These are phyloP conservation scores for Shinisaurus crocodilurus DNA, from an alignment of 2,113 vertebrate species.

Conservation along the genomic window DNA sequence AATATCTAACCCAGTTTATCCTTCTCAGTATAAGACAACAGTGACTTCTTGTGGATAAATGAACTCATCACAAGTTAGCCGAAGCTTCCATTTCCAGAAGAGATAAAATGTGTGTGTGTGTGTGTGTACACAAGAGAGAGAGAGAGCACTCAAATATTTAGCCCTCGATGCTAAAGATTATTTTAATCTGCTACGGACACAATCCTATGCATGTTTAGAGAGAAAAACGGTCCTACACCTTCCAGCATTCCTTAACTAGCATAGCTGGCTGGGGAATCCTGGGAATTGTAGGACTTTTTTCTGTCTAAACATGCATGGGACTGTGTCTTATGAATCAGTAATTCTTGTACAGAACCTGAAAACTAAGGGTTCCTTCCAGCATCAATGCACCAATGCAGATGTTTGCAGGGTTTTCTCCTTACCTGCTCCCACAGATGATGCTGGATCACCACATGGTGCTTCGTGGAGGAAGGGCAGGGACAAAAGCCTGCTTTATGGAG, in stretches of 20 bases:
- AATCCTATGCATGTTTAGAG: too few relatives aligned
- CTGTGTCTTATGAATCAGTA: too few relatives aligned
- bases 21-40: not conserved
- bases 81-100: not conserved
- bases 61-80: slow-evolving; percentile 6
- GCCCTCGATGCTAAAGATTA: not conserved
- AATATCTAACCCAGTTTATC: not conserved
- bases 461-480: not conserved
- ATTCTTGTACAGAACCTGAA: not conserved
- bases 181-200: not conserved
- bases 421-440: not conserved
- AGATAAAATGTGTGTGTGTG: not conserved
- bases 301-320: too few relatives aligned
- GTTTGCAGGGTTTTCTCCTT: not conserved
- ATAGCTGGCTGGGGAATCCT: too few relatives aligned
- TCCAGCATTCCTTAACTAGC: too few relatives aligned
- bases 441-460: not conserved
- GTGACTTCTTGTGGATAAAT: slow-evolving; percentile 28
- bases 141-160: not conserved
- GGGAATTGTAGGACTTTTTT: too few relatives aligned
- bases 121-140: not conserved
- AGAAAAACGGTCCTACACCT: too few relatives aligned
- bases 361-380: not conserved
- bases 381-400: not conserved
- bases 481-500: not conserved